Percentiles rank a stretch among this genome's conserved stretches.
These are phyloP conservation scores for Acleris holmiana DNA, from an alignment of 2,888 invertebrate species.

Conservation along the genomic window DNA sequence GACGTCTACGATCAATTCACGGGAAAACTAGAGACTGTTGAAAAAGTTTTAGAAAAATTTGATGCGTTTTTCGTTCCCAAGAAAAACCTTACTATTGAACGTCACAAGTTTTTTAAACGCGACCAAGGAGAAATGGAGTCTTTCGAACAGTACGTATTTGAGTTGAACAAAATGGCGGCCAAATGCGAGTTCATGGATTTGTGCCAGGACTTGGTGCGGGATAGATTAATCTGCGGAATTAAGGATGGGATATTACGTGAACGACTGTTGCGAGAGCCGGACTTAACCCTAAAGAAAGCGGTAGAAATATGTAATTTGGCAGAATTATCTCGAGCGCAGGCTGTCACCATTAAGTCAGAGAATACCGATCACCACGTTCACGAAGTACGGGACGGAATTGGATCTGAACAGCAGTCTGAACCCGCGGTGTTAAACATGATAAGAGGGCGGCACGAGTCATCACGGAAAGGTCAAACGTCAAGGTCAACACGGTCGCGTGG, in stretches of 20 bases:
- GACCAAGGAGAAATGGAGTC: conserved; percentile 8
- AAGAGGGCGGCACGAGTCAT: background rate
- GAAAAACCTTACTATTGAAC: conserved; percentile 11
- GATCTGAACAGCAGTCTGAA: background rate
- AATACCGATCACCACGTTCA: conserved; percentile 5
- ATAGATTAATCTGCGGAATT: conserved; percentile 11
- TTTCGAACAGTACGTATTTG: conserved; percentile 7
- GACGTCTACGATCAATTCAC: conserved; percentile 21
- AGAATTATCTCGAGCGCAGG: conserved; percentile 17
- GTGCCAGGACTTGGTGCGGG: conserved; percentile 9
- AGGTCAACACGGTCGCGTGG: background rate
- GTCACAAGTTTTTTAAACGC: conserved; percentile 11
- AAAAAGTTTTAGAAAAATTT: conserved; percentile 1
- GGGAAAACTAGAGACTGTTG: background rate
- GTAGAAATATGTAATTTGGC: conserved; percentile 15
- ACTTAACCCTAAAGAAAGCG: conserved; percentile 12
- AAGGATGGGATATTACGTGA: conserved; percentile 10
- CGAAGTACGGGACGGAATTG: background rate
- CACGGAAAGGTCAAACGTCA: background rate
- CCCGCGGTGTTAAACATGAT: background rate
- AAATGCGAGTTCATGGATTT: conserved; percentile 19
- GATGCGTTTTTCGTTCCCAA: conserved; percentile 8
- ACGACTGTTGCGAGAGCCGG: conserved; percentile 12
- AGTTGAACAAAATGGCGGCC: conserved; percentile 15
- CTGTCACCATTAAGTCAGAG: conserved; percentile 14